Evolutionary conservation across 2,888 invertebrate species (phyloP).

Genomic region (Molorchus minor): DNA sequence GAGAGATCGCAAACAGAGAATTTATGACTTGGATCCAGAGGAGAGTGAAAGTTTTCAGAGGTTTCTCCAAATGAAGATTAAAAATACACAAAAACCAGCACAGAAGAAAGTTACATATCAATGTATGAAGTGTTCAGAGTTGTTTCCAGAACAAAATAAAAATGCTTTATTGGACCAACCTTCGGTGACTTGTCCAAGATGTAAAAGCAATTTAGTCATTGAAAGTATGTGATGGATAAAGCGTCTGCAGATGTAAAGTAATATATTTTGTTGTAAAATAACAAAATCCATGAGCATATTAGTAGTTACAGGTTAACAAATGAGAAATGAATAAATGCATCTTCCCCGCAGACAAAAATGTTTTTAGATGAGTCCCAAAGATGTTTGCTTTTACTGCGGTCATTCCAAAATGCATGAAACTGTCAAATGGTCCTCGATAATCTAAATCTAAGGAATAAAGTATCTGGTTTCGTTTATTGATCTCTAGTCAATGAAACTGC

Average conservation of each 20-base stretch:
- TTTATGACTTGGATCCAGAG: constrained; percentile 67
- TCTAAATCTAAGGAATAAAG: too few relatives aligned
- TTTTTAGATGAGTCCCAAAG: too few relatives aligned
- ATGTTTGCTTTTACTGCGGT: too few relatives aligned
- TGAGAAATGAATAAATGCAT: too few relatives aligned
- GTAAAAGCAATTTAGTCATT: constrained; percentile 68
- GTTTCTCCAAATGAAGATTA: constrained; percentile 50
- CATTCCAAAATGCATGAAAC: too few relatives aligned
- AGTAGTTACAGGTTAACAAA: background rate
- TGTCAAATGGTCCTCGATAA: too few relatives aligned
- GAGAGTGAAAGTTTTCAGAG: constrained; percentile 63
- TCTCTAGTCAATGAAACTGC: too few relatives aligned
- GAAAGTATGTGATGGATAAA: constrained; percentile 48
- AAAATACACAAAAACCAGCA: constrained; percentile 47
- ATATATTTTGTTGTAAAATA: background rate
- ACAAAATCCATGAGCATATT: background rate
- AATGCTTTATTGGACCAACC: constrained; percentile 40
- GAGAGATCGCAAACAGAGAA: constrained; percentile 67
- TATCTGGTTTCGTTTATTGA: too few relatives aligned
- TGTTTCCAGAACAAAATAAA: constrained; percentile 66
- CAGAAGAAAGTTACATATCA: constrained; percentile 65
- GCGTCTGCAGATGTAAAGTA: background rate
- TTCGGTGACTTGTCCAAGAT: constrained; percentile 66
- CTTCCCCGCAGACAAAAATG: too few relatives aligned
- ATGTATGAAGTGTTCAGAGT: constrained; percentile 72